These are phyloP conservation scores for Zoroaster sp. DNA, from an alignment of 53 echinoderm and acorn worm species.

Conservation along the genomic window DNA sequence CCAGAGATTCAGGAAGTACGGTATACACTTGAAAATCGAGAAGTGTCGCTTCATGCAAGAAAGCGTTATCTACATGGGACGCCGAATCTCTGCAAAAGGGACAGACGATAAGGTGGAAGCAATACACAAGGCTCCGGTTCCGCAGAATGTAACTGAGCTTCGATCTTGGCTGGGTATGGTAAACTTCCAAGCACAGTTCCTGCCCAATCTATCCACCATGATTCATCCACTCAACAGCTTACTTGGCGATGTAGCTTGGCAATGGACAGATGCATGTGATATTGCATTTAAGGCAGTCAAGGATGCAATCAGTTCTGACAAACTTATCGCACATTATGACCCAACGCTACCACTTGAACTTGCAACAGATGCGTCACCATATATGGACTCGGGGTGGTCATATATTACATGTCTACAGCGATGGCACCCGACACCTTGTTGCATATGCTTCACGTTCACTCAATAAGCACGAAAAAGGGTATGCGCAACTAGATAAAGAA, in stretches of 20 bases:
- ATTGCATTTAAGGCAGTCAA: conserved; percentile 34
- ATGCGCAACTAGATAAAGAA: conserved; percentile 51
- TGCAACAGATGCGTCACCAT: conserved; percentile 31
- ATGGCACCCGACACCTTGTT: not conserved
- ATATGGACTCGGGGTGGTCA: conserved; percentile 28
- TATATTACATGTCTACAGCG: conserved; percentile 19
- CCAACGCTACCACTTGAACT: conserved; percentile 27
- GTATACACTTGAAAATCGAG: conserved; percentile 15
- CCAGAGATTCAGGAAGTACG: conserved; percentile 29
- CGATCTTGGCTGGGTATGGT: conserved; percentile 49
- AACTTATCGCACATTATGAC: conserved; percentile 50
- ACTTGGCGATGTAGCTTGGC: conserved; percentile 16
- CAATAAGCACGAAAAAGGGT: conserved; percentile 34
- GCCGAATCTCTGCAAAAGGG: conserved; percentile 27
- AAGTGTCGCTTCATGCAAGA: conserved; percentile 52
- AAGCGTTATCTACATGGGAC: conserved; percentile 56
- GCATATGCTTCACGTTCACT: conserved; percentile 28
- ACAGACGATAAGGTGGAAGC: conserved; percentile 47
- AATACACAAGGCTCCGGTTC: conserved; percentile 9
- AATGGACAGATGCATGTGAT: conserved; percentile 43
- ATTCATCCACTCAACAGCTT: conserved; percentile 43
- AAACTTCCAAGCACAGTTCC: conserved; percentile 44
- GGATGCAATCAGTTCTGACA: conserved; percentile 16
- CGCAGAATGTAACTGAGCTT: conserved; percentile 41
- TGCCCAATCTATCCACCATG: conserved; percentile 62